Base-by-base conservation (phyloP, 2,113 vertebrate species). In the Pterocles orientalis region DNA sequence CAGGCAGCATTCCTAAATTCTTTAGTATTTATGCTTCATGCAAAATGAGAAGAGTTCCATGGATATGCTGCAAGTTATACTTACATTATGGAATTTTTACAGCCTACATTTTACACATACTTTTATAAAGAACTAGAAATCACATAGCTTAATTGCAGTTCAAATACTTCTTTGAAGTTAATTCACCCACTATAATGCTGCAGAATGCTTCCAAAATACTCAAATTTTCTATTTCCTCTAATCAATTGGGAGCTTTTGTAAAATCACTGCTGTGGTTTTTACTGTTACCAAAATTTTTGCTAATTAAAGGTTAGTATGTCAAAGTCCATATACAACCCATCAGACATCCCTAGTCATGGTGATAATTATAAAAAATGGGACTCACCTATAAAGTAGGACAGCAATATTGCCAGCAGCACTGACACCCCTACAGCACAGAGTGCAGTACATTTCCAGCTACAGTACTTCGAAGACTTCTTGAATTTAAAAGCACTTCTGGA, bases 401-500 rank as follows among this genome's bases (percentile, higher is more conserved):
- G 99, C 41, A 99, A 98, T 97, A 99, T 97, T 86, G 99, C 99
- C 97, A 99, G 98, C 92, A 99, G 98, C 90, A 99, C 98, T 2
- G 99, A 99, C 76, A 99, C 98, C 28, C 98, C 99, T 97, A 99
- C 98, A 20, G 99, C 99, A 61, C 99, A 99, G 86, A 99, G 98
- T 10, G 99, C 99, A 1, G 99, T 99, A 87, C 99, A 99, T 94
- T 99, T 99, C 99, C 99, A 99, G 97, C 99, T 99, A 98, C 99
- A 99, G 97, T 99, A 99, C 96, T 99, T 99, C 0, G 99, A 99
- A 18, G 99, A 99, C 97, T 99, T 99, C 98, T 99, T 99, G 98
- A 99, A 99, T 97, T 99, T 99, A 98, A 99, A 99, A 94, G 99
- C 99, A 96, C 99, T 99, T 97, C 99, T 99, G 96, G 99, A 99